A percentile compares a stretch with the other conserved stretches of the same genome.
Evolutionary conservation across 1,140 invertebrate genomes (phyloP).

Genomic region (Planococcus citri): DNA sequence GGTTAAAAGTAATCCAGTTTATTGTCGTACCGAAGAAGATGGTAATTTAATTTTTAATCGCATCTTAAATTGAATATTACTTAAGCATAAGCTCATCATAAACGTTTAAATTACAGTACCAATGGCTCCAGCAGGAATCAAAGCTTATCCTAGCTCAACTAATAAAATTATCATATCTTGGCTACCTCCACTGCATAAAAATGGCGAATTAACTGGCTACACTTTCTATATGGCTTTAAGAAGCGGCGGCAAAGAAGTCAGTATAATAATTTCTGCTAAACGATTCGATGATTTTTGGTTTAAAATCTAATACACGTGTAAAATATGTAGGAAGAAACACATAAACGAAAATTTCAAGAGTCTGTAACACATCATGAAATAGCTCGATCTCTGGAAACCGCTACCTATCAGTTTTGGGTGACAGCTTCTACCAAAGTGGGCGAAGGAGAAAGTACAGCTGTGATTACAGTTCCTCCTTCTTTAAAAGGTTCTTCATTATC

Average conservation of each 20-base stretch:
- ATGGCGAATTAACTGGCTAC: constrained; percentile 64
- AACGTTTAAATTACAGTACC: constrained; percentile 45
- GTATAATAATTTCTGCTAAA: constrained; percentile 14
- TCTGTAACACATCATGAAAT: constrained; percentile 55
- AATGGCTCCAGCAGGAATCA: constrained; percentile 71
- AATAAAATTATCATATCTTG: constrained; percentile 80
- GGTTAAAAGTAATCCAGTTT: constrained; percentile 52
- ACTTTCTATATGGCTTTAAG: constrained; percentile 67
- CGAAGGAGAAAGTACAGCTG: constrained; percentile 62
- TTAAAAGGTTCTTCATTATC: constrained; percentile 47
- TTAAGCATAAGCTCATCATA: neutral
- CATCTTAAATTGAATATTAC: neutral
- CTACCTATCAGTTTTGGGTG: constrained; percentile 66
- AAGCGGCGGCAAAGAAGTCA: constrained; percentile 54
- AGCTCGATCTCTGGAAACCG: constrained; percentile 52
- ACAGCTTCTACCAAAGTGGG: constrained; percentile 67
- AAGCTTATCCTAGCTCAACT: constrained; percentile 67
- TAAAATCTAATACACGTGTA: neutral
- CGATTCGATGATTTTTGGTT: neutral
- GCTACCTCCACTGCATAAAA: constrained; percentile 58
- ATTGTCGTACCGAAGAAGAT: constrained; percentile 65
- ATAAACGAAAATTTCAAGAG: constrained; percentile 51
- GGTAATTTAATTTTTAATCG: constrained; percentile 37
- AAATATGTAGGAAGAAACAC: constrained; percentile 43
- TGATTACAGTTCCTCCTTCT: constrained; percentile 60